These are phyloP conservation scores for Nothocercus julius DNA, from an alignment of 2,113 vertebrate species.

Conservation along the genomic window DNA sequence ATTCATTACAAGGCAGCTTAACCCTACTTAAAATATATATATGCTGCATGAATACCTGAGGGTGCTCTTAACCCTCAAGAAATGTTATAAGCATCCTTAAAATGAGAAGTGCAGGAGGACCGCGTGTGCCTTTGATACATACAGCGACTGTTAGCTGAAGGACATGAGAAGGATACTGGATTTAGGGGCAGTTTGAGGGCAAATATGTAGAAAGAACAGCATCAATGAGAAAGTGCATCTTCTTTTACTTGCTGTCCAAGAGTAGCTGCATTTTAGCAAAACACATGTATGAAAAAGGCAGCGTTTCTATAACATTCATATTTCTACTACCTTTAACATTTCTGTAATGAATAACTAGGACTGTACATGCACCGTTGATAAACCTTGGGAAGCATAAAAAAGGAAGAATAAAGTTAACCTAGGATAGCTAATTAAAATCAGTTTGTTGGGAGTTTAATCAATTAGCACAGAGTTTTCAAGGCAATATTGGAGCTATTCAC, in stretches of 20 bases:
- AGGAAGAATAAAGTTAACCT: conserved; percentile 41
- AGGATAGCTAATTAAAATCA: conserved; percentile 58
- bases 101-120: not conserved
- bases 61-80: not conserved
- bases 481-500: conserved; percentile 32
- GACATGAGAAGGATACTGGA: not conserved
- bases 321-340: not conserved
- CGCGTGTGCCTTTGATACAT: not conserved
- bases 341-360: not conserved
- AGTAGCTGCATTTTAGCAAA: not conserved
- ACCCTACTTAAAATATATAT: not conserved
- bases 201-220: not conserved
- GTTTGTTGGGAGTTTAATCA: conserved; percentile 59
- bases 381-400: conserved; percentile 40
- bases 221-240: not conserved
- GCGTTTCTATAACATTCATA: not conserved
- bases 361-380: not conserved
- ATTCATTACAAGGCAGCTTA: not conserved
- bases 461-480: conserved; percentile 64
- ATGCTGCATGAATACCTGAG: not conserved
- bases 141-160: not conserved
- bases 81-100: not conserved
- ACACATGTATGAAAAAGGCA: not conserved
- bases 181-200: not conserved
- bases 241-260: not conserved